Base-by-base conservation (phyloP, 2,888 invertebrate genomes). In the Drosophila borealis region DNA sequence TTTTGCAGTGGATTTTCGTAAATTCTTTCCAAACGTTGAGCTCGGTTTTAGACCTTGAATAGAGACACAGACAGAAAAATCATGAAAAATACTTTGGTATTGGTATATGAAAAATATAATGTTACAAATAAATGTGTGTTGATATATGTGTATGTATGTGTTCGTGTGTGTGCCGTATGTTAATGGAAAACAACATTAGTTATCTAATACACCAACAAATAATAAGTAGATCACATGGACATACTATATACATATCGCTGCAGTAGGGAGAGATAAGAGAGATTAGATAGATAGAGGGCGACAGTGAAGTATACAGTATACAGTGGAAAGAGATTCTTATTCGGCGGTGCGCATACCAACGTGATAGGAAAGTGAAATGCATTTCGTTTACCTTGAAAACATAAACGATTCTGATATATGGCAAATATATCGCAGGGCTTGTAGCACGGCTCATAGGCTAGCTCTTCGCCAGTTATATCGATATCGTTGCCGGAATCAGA, bases 361-460 rank as follows among this genome's bases (percentile, higher is more conserved):
- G 39, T 39, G 54, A 41, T 49, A 61, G 68, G 64, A 80, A 62
- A 68, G 69, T 70, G 70, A 75, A 73, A 80, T 74, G 70, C 61
- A 67, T 63, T 83, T 81, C 69, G 70, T 75, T 91, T 91, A 91
- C 91, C 91, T 91, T 91, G 90, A 74, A 88, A 89, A 84, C 85
- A 89, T 80, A 89, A 88, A 90, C 91, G 90, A 81, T 88, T 90
- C 81, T 90, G 91, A 91, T 85, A 90, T 74, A 88, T 88, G 80
- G 83, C 90, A 80, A 90, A 89, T 83, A 91, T 91, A 88, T 90
- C 90, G 77, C 78, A 85, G 80, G 89, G 90, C 78, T 89, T 89
- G 76, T 91, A 91, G 81, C 91, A 91, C 50, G 91, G 91, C 78
- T 90, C 89, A 73, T 91, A 91, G 42, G 56, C 88, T 53, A 65